Evolutionary conservation across 2,888 invertebrate genomes (phyloP).

Genomic region (Cephalotes varians): DNA sequence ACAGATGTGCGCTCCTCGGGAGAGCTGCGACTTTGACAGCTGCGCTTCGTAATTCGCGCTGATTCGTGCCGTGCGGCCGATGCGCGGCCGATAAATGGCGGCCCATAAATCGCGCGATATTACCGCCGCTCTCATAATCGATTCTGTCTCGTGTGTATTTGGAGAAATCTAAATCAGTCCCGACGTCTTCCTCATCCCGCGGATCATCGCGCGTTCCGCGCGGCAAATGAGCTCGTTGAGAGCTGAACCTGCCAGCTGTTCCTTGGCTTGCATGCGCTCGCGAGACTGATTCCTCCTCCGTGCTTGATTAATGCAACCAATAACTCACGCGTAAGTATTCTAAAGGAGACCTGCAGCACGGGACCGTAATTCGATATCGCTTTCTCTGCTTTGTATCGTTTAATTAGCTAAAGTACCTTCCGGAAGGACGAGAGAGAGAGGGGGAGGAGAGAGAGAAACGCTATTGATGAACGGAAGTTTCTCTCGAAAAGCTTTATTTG

Average conservation of each 20-base stretch:
- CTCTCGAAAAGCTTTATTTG: constrained; percentile 19
- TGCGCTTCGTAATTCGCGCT: constrained; percentile 48
- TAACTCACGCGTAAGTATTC: constrained; percentile 59
- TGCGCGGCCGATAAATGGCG: constrained; percentile 44
- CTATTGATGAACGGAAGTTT: constrained; percentile 19
- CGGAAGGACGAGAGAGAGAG: background rate
- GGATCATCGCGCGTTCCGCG: constrained; percentile 33
- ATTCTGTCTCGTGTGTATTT: constrained; percentile 46
- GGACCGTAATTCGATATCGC: constrained; percentile 41
- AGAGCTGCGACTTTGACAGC: constrained; percentile 49
- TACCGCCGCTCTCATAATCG: constrained; percentile 54
- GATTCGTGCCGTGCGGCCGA: constrained; percentile 17
- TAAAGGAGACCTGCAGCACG: constrained; percentile 25
- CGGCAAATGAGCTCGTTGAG: constrained; percentile 44
- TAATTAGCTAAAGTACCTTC: constrained; percentile 29
- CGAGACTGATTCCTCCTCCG: constrained; percentile 53
- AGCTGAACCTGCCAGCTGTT: constrained; percentile 49
- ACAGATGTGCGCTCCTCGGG: constrained; percentile 35
- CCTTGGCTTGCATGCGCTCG: background rate
- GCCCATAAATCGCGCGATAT: constrained; percentile 46
- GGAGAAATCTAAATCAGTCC: constrained; percentile 53
- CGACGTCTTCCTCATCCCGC: constrained; percentile 50
- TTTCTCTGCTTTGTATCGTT: constrained; percentile 52
- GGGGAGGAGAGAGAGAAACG: background rate
- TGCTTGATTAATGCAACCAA: constrained; percentile 69